phyloP scores from a whole-genome alignment of 2,113 vertebrate species.

The Uria lomvia region DNA sequence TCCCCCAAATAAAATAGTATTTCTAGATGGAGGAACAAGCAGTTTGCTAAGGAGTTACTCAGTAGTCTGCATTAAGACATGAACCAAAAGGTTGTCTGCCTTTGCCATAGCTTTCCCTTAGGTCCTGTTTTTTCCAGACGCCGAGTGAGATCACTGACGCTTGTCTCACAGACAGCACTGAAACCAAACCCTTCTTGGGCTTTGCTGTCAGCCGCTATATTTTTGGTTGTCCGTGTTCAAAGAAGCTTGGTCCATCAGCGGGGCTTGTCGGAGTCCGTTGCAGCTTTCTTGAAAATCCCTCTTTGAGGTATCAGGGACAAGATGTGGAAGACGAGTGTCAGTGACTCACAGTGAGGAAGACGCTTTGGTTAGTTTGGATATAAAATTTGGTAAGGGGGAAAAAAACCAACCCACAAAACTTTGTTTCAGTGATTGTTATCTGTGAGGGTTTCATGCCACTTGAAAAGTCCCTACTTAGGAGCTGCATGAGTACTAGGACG shows the following conservation, averaged over 20 bases:
- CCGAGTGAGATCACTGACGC: not conserved
- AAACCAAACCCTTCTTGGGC: not conserved
- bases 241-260: not conserved
- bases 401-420: too few relatives aligned
- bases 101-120: not conserved
- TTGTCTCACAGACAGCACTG: not conserved
- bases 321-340: not conserved
- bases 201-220: not conserved
- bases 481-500: not conserved
- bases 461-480: not conserved
- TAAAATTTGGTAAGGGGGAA: not conserved
- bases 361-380: not conserved
- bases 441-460: not conserved
- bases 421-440: not conserved
- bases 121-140: not conserved
- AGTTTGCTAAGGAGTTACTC: not conserved
- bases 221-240: not conserved
- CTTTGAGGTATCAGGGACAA: not conserved
- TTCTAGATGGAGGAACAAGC: not conserved
- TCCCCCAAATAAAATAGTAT: not conserved
- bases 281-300: not conserved
- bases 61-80: not conserved
- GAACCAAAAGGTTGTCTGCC: not conserved
- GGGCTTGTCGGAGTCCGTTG: fast-evolving
- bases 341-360: not conserved